Conservation (phyloP, 2,797 vertebrate genomes). For the Acrocephalus scirpaceus region DNA sequence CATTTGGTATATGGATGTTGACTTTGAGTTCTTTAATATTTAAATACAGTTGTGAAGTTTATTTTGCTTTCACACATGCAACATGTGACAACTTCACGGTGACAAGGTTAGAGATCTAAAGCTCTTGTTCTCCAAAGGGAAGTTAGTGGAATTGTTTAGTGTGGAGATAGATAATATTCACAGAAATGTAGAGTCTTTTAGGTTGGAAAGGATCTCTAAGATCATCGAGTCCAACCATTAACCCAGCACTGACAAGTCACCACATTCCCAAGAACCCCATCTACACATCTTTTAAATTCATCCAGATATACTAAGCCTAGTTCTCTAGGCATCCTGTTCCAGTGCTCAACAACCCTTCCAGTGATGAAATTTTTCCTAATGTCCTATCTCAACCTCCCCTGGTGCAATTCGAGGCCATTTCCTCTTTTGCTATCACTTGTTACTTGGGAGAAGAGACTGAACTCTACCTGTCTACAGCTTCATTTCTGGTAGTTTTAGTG, state of each 20-base stretch:
- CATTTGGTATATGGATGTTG: background rate
- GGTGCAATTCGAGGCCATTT: background rate
- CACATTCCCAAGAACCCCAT: background rate
- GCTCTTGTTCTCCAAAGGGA: background rate
- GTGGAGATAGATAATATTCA: background rate
- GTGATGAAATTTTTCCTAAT: background rate
- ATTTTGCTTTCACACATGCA: background rate
- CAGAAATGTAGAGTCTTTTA: background rate
- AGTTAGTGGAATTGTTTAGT: background rate
- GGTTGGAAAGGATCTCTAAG: background rate
- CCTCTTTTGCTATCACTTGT: background rate
- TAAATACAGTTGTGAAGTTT: background rate
- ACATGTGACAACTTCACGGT: background rate
- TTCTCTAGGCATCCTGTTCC: background rate
- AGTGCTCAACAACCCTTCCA: background rate
- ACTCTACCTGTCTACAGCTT: background rate
- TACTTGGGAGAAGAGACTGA: background rate
- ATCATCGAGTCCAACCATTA: fast-evolving
- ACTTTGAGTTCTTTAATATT: background rate
- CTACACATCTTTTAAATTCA: fast-evolving
- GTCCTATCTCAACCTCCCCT: background rate
- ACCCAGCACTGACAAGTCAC: background rate
- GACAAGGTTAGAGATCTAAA: background rate
- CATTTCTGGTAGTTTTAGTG: background rate
- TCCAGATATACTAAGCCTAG: background rate